Percentiles rank a stretch among this genome's conserved stretches.
Conservation (phyloP, 2,888 invertebrate genomes). For the Xestia sexstrigata region DNA sequence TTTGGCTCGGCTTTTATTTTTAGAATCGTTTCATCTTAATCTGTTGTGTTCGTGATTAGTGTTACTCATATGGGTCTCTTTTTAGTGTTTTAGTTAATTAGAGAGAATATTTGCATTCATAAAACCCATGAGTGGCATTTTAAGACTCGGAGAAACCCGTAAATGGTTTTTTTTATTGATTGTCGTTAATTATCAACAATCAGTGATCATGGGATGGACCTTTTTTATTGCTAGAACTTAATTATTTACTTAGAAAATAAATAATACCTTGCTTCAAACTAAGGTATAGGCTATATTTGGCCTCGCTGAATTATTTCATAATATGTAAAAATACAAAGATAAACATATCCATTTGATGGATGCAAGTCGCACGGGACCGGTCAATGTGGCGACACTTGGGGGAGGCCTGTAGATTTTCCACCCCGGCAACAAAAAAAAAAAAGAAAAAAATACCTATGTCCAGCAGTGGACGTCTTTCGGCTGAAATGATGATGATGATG, state of each 20-base stretch:
- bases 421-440: too few species aligned
- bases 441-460: too few species aligned
- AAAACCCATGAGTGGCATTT: conserved; percentile 33
- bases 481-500: too few species aligned
- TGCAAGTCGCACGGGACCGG: too few species aligned
- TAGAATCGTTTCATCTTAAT: neutral
- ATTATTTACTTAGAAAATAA: conserved; percentile 17
- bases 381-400: too few species aligned
- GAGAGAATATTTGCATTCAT: conserved; percentile 11
- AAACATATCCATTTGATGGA: neutral
- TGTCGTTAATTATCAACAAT: conserved; percentile 45
- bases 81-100: conserved; percentile 19
- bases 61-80: conserved; percentile 9
- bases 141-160: conserved; percentile 13
- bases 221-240: conserved; percentile 22
- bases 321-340: neutral
- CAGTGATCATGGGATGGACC: neutral
- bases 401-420: too few species aligned
- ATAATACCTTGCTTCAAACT: neutral
- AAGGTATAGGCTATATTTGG: neutral
- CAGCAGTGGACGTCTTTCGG: too few species aligned
- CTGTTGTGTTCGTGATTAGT: conserved; percentile 12
- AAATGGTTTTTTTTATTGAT: conserved; percentile 32
- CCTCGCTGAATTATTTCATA: neutral
- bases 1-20: neutral